phyloP scores from a whole-genome alignment of 2,797 vertebrate species.

The Phalloptychus januarius region DNA sequence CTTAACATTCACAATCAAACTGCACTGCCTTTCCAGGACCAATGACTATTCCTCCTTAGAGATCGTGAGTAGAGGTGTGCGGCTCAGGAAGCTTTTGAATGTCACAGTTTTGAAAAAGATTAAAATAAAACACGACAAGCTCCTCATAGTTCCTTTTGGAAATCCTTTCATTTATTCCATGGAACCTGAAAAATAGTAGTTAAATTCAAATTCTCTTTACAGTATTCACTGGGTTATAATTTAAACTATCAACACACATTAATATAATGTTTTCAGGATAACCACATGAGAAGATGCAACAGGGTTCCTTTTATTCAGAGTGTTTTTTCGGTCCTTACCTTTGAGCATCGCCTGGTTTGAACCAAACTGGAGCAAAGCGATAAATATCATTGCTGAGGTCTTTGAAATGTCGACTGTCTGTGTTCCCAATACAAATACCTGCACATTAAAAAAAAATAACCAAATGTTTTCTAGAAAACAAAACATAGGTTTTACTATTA shows the following conservation, averaged over 20 bases:
- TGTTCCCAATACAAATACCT: slow-evolving; percentile 91
- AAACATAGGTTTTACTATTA: background rate
- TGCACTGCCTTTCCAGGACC: background rate
- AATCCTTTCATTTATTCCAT: slow-evolving; percentile 94
- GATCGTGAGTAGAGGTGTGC: slow-evolving; percentile 82
- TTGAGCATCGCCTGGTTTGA: slow-evolving; percentile 78
- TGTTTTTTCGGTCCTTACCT: slow-evolving; percentile 78
- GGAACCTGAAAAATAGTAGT: slow-evolving; percentile 80
- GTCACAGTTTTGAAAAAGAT: slow-evolving; percentile 92
- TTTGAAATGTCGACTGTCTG: slow-evolving; percentile 91
- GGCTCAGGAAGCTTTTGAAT: slow-evolving; percentile 72
- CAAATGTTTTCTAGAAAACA: background rate
- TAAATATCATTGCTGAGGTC: slow-evolving; percentile 86
- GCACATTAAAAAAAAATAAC: slow-evolving; percentile 36
- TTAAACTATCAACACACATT: slow-evolving; percentile 1
- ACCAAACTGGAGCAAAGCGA: slow-evolving; percentile 84
- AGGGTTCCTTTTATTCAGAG: slow-evolving; percentile 10
- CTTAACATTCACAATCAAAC: background rate
- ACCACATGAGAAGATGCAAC: background rate
- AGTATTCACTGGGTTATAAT: background rate
- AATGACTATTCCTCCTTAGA: slow-evolving; percentile 71
- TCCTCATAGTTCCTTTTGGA: slow-evolving; percentile 87
- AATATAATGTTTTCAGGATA: slow-evolving; percentile 1
- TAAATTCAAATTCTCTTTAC: background rate
- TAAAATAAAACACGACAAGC: slow-evolving; percentile 87